Percentiles rank a stretch among this genome's conserved stretches.
phyloP scores from a whole-genome alignment of 1,140 invertebrate species.

The Brachionus angularis region DNA sequence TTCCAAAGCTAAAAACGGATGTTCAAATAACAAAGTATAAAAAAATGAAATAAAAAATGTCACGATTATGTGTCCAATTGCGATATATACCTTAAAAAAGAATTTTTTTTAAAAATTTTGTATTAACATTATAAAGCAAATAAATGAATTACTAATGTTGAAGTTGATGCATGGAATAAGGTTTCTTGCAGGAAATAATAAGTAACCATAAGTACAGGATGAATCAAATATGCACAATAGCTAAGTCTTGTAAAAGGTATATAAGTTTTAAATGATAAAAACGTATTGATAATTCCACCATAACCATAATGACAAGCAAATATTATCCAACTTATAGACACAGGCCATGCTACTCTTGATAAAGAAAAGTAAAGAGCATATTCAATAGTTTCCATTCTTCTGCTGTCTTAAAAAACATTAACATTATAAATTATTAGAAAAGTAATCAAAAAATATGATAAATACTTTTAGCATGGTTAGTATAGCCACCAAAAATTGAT shows the following conservation, averaged over 20 bases:
- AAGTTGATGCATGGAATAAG: slow-evolving; percentile 13
- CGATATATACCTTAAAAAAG: slow-evolving; percentile 32
- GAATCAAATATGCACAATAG: slow-evolving; percentile 82
- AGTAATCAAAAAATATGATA: background rate
- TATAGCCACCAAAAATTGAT: slow-evolving; percentile 29
- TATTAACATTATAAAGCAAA: background rate
- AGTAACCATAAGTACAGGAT: slow-evolving; percentile 54
- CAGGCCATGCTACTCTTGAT: slow-evolving; percentile 21
- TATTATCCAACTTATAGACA: slow-evolving; percentile 25
- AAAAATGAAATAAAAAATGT: slow-evolving; percentile 19
- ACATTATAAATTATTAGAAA: background rate
- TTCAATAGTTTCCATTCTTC: slow-evolving; percentile 6
- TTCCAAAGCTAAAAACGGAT: slow-evolving; percentile 38
- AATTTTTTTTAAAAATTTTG: background rate
- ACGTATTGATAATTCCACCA: slow-evolving; percentile 65
- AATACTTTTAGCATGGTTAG: slow-evolving; percentile 5
- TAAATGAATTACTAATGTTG: slow-evolving; percentile 4
- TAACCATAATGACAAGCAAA: slow-evolving; percentile 42
- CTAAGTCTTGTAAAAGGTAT: slow-evolving; percentile 80
- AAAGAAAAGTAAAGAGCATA: slow-evolving; percentile 40
- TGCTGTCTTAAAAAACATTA: slow-evolving; percentile 1
- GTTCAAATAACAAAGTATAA: slow-evolving; percentile 23
- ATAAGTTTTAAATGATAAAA: slow-evolving; percentile 73
- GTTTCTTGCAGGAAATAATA: slow-evolving; percentile 24
- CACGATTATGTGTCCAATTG: slow-evolving; percentile 17